Percentiles rank a stretch among this genome's conserved stretches.
phyloP scores from a whole-genome alignment of 2,888 invertebrate species.

The Coelinius sp. region DNA sequence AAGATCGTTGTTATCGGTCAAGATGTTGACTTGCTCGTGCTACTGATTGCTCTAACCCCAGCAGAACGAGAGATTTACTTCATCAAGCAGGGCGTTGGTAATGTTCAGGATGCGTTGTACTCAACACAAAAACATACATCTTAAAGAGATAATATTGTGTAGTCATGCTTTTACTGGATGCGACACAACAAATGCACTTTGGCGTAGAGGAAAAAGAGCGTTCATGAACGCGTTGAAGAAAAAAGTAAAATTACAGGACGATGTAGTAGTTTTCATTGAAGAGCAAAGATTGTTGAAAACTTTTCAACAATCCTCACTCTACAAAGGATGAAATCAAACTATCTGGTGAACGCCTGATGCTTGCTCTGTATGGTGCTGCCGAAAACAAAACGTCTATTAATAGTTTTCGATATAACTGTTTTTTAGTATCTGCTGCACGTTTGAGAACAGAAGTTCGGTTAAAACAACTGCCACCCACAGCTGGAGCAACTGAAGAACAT shows the following conservation, averaged over 20 bases:
- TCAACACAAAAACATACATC: background rate
- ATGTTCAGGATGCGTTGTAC: background rate
- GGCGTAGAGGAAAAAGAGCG: background rate
- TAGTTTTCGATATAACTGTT: background rate
- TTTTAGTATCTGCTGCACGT: background rate
- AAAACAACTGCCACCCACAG: background rate
- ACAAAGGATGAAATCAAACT: background rate
- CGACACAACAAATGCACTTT: background rate
- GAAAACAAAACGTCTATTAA: background rate
- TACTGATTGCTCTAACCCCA: conserved; percentile 24
- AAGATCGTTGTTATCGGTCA: conserved; percentile 34
- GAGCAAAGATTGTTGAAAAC: too few relatives aligned
- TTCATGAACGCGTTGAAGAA: background rate
- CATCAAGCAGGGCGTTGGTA: background rate
- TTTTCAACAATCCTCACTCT: background rate
- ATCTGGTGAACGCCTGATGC: background rate
- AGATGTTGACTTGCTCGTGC: conserved; percentile 29
- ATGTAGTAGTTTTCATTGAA: background rate
- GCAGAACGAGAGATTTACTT: background rate
- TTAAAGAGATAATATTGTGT: background rate
- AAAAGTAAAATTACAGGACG: background rate
- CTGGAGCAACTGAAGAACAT: background rate
- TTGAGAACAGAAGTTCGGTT: background rate
- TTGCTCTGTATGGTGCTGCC: background rate
- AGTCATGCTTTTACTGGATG: background rate